Conservation (phyloP, 1,140 invertebrate genomes). For the Charaxes varanes region DNA sequence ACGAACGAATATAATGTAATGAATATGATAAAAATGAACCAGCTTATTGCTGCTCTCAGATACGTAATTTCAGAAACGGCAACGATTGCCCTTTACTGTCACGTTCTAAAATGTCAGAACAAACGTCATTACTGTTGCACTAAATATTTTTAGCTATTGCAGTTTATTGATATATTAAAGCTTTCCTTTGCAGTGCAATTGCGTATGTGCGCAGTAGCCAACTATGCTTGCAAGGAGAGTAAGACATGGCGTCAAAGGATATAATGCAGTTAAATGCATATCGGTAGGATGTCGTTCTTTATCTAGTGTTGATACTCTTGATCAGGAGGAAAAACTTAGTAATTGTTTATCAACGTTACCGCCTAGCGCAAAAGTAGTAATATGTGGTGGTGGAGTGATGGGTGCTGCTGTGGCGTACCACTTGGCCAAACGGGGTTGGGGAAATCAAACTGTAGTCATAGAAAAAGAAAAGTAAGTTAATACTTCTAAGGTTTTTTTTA, state of each 20-base stretch:
- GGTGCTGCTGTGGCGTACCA: constrained; percentile 96
- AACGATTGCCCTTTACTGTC: constrained; percentile 2
- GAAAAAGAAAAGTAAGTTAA: constrained; percentile 80
- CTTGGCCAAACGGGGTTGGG: constrained; percentile 89
- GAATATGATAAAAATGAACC: no score
- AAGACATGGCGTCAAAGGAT: constrained; percentile 24
- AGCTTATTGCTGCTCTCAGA: no score
- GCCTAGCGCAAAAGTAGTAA: constrained; percentile 80
- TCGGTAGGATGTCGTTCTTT: constrained; percentile 27
- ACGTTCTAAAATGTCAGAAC: constrained; percentile 22
- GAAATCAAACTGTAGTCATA: constrained; percentile 86
- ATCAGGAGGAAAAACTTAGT: constrained; percentile 42
- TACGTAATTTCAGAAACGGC: constrained; percentile 6
- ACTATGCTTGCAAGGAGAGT: constrained; percentile 43
- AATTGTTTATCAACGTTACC: constrained; percentile 44
- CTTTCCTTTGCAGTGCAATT: constrained; percentile 25
- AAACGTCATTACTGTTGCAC: constrained; percentile 24
- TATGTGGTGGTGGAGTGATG: constrained; percentile 96
- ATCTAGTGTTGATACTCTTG: constrained; percentile 39
- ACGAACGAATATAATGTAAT: no score
- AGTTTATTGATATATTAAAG: constrained; percentile 37
- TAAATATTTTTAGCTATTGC: constrained; percentile 38
- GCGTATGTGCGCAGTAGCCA: constrained; percentile 32
- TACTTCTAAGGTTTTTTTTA: not conserved
- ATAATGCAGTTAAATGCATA: constrained; percentile 28